A percentile compares a stretch with the other conserved stretches of the same genome.
These are phyloP conservation scores for Acomys russatus DNA, from an alignment of 2,797 vertebrate species.

Conservation along the genomic window DNA sequence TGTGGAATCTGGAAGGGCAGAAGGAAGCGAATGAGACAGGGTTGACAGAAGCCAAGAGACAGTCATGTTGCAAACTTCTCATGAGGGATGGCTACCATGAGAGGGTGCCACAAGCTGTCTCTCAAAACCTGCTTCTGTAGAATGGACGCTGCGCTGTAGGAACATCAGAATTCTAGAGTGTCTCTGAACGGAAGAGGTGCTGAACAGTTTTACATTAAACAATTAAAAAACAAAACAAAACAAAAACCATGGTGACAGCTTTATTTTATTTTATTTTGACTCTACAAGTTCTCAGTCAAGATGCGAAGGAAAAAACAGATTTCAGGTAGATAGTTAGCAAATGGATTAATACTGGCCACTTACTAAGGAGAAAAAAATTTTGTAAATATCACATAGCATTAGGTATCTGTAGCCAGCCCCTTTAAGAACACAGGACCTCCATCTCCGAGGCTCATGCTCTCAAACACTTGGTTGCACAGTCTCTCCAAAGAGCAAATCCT, in stretches of 20 bases:
- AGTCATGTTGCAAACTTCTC: not conserved
- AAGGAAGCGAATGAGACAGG: not conserved
- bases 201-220: not conserved
- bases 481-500: not conserved
- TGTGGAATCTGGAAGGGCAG: not conserved
- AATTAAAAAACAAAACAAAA: not conserved
- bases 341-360: not conserved
- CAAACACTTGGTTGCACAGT: not conserved
- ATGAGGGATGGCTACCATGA: not conserved
- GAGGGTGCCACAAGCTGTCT: not conserved
- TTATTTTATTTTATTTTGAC: not conserved
- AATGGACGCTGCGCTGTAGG: not conserved
- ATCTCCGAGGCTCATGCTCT: not conserved
- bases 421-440: not conserved
- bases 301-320: not conserved
- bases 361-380: not conserved
- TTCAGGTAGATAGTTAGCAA: not conserved
- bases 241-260: not conserved
- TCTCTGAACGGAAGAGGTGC: not conserved
- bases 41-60: slow-evolving; percentile 1
- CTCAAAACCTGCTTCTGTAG: not conserved
- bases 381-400: not conserved
- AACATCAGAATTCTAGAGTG: slow-evolving; percentile 3
- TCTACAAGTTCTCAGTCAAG: slow-evolving; percentile 12
- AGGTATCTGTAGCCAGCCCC: not conserved